Evolutionary conservation across 1,140 invertebrate species (phyloP), one percentile per base, ranked within the genome.

Genomic region (Sarcophaga peregrina): DNA sequence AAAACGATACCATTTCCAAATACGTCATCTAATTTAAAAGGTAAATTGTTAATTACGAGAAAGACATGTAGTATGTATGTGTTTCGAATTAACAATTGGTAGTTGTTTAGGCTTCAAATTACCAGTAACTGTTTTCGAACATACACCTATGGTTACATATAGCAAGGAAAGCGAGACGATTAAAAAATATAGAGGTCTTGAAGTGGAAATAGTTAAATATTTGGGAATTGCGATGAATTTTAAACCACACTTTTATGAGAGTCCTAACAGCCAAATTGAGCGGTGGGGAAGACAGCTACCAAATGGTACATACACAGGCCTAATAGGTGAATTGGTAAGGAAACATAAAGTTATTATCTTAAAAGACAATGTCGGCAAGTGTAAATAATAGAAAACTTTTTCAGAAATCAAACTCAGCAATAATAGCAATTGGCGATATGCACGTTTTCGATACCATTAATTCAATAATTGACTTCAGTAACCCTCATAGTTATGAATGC

Each of bases 401-500:
- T 8, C 20, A 90, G 89, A 84, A 85, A 0, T 87, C 91, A 37
- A 93, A 93, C 20, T 91, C 91, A 80, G 95, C 95, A 1, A 94
- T 95, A 80, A 92, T 97, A 83, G 95, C 94, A 76, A 90, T 97
- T 8, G 96, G 95, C 0, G 95, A 96, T 90, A 91, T 97, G 52
- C 93, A 96, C 85, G 94, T 96, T 83, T 95, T 93, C 1, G 91
- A 93, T 10, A 92, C 93, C 81, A 93, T 96, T 86, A 87, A 95
- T 50, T 91, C 94, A 81, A 87, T 95, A 15, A 92, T 95, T 78
- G 96, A 97, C 87, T 90, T 97, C 46, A 95, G 94, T n/a, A 92
- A 93, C 68, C 95, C 96, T 0, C 96, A 97, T 81, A 95, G 93
- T 78, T 93, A 94, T 0, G 94, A 96, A 87, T 97, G 96, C 86